A percentile compares a stretch with the other conserved stretches of the same genome.
Conservation (phyloP, 2,797 vertebrate species). For the Scomberomorus guttatus region DNA sequence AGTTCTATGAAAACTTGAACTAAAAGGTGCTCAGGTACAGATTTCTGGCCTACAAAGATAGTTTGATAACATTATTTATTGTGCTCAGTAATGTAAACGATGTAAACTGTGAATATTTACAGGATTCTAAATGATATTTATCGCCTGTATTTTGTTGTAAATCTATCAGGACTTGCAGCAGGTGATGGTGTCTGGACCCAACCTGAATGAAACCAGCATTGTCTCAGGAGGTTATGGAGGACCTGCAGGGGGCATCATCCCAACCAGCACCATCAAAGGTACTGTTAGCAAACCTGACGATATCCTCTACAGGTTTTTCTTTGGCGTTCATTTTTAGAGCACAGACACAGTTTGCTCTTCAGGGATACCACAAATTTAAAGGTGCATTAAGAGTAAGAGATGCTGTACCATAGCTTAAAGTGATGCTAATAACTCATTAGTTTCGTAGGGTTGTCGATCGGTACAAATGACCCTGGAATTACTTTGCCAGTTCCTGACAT, state of each 20-base stretch:
- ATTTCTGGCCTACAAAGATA: not conserved
- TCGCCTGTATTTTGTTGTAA: slow-evolving; percentile 7
- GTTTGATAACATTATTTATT: not conserved
- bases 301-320: not conserved
- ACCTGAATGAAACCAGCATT: slow-evolving; percentile 97
- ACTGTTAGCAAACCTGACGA: slow-evolving; percentile 13
- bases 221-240: slow-evolving; percentile 97
- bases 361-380: not conserved
- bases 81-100: not conserved
- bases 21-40: not conserved
- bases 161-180: slow-evolving; percentile 93
- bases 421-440: not conserved
- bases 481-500: slow-evolving; percentile 5
- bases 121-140: not conserved
- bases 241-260: slow-evolving; percentile 94
- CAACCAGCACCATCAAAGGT: slow-evolving; percentile 92
- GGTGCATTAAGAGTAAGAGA: slow-evolving; percentile 14
- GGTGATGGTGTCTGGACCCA: slow-evolving; percentile 98
- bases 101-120: not conserved
- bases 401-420: not conserved
- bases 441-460: not conserved
- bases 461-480: not conserved
- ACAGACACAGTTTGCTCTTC: not conserved
- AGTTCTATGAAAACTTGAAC: not conserved
- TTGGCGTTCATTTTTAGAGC: slow-evolving; percentile 2